phyloP scores from a whole-genome alignment of 1,140 invertebrate genomes.

The Macrosteles quadrilineatus region DNA sequence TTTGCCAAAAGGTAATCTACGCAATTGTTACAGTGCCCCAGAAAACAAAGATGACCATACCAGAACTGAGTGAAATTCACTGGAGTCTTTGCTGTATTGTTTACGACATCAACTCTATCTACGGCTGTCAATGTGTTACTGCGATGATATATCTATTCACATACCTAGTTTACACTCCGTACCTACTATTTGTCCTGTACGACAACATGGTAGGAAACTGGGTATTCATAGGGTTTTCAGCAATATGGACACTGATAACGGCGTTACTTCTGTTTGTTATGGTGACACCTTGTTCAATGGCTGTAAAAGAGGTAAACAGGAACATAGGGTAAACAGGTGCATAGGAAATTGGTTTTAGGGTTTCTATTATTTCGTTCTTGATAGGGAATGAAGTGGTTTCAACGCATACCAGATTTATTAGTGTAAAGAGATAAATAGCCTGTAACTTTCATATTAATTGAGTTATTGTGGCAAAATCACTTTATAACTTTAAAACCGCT shows the following conservation, averaged over 20 bases:
- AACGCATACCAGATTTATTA: too few relatives aligned
- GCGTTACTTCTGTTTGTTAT: neutral
- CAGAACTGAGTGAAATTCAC: conserved; percentile 5
- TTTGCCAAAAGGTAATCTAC: too few relatives aligned
- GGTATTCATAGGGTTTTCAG: too few relatives aligned
- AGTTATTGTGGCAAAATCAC: too few relatives aligned
- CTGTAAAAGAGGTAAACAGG: neutral
- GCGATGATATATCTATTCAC: neutral
- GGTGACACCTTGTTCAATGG: neutral
- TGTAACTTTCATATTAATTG: too few relatives aligned
- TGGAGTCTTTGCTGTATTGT: neutral
- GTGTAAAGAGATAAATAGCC: too few relatives aligned
- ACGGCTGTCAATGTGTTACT: neutral
- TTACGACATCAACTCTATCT: conserved; percentile 1
- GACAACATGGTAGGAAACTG: neutral
- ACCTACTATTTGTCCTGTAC: neutral
- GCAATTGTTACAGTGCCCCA: neutral
- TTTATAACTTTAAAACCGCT: too few relatives aligned
- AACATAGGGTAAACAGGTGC: too few relatives aligned
- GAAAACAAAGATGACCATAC: neutral
- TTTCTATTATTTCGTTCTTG: too few relatives aligned
- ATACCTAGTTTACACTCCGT: neutral
- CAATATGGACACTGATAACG: neutral
- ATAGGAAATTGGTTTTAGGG: too few relatives aligned
- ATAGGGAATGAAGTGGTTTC: too few relatives aligned